Percentiles rank a stretch among this genome's conserved stretches.
Evolutionary conservation across 2,113 vertebrate species (phyloP).

Genomic region (Pelecanoides urinatrix): DNA sequence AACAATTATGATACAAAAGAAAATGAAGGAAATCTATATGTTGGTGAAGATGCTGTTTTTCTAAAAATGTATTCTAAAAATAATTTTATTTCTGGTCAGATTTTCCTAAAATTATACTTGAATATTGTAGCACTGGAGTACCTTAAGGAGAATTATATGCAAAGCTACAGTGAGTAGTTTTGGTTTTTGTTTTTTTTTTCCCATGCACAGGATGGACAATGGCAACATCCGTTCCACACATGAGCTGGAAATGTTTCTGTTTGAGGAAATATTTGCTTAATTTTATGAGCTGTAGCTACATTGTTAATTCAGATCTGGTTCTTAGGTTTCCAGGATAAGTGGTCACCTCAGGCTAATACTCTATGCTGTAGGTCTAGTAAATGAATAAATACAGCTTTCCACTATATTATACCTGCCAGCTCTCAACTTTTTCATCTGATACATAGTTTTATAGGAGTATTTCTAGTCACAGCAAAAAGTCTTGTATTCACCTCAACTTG

Average conservation of each 20-base stretch:
- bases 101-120: neutral
- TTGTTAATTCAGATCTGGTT: conserved; percentile 58
- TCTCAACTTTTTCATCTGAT: neutral
- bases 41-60: neutral
- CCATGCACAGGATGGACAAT: neutral
- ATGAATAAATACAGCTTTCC: conserved; percentile 21
- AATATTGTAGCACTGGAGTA: neutral
- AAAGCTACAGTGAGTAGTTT: neutral
- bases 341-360: conserved; percentile 38
- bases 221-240: neutral
- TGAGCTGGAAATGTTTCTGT: conserved; percentile 7
- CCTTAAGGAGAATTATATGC: neutral
- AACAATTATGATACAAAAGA: neutral
- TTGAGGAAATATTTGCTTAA: conserved; percentile 61
- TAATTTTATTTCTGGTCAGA: neutral
- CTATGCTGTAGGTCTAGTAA: conserved; percentile 63
- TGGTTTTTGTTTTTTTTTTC: neutral
- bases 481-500: neutral
- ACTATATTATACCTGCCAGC: neutral
- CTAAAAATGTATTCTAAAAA: neutral
- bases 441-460: neutral
- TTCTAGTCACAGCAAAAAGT: conserved; percentile 10
- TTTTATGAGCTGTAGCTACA: conserved; percentile 55
- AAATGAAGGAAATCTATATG: neutral
- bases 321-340: conserved; percentile 40